phyloP scores from a whole-genome alignment of 2,888 invertebrate genomes.

The Drosophila paranaensis region DNA sequence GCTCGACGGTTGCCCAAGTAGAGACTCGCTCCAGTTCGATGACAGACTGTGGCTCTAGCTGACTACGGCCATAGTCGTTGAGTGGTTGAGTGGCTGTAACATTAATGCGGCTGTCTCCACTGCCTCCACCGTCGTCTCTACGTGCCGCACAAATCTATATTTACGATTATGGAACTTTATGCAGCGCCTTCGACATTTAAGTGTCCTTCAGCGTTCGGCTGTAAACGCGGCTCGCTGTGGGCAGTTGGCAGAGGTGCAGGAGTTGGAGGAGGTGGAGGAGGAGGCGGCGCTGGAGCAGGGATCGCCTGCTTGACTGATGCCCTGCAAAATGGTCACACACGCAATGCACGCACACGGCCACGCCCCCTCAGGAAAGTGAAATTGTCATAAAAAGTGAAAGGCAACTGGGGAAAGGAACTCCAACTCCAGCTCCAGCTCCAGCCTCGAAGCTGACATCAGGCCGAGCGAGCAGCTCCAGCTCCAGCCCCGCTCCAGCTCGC shows the following conservation, averaged over 20 bases:
- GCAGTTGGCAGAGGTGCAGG: no score
- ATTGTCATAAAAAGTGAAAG: conserved; percentile 81
- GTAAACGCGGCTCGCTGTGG: conserved; percentile 55
- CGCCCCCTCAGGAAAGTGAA: conserved; percentile 64
- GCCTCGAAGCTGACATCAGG: conserved; percentile 24
- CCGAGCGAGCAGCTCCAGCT: not conserved
- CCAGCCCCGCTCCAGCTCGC: not conserved
- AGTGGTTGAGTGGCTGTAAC: not conserved
- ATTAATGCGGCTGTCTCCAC: not conserved
- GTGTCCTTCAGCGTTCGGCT: conserved; percentile 74
- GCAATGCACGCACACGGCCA: conserved; percentile 57
- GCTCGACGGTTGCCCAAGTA: no score
- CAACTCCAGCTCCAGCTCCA: not conserved
- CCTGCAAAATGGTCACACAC: conserved; percentile 70
- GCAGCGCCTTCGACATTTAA: conserved; percentile 70
- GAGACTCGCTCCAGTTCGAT: not conserved
- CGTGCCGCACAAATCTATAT: conserved; percentile 74
- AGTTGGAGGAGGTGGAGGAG: no score
- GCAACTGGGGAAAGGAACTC: conserved; percentile 67
- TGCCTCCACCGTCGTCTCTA: conserved; percentile 22
- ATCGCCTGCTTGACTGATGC: conserved; percentile 70
- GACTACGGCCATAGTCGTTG: not conserved
- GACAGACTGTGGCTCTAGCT: not conserved
- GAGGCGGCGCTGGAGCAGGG: no score
- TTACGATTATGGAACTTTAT: conserved; percentile 77